Evolutionary conservation across 2,797 vertebrate genomes (phyloP).

Genomic region (Myotis planiceps): DNA sequence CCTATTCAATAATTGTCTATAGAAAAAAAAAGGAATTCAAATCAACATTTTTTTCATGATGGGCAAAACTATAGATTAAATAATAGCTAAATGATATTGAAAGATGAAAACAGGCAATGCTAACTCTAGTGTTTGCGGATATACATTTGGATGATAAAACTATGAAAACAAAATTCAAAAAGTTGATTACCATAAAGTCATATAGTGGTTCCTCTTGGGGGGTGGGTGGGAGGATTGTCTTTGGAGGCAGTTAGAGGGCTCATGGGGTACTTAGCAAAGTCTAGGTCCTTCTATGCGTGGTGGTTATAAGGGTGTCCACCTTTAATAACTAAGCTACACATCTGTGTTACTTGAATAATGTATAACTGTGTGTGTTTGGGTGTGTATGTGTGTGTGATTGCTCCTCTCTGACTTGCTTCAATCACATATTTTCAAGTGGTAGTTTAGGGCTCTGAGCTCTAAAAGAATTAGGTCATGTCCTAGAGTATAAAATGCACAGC

Average conservation of each 20-base stretch:
- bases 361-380: neutral
- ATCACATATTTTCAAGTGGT: neutral
- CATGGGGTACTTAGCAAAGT: neutral
- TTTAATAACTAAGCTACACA: neutral
- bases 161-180: neutral
- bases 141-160: neutral
- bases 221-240: no score
- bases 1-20: neutral
- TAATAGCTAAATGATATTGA: neutral
- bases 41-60: neutral
- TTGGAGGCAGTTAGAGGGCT: neutral
- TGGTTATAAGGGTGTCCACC: neutral
- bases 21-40: slow-evolving; percentile 34
- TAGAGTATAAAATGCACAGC: neutral
- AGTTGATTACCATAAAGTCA: neutral
- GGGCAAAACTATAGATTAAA: neutral
- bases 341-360: neutral
- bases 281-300: neutral
- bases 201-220: neutral
- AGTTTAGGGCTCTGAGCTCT: neutral
- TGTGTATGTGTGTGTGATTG: neutral
- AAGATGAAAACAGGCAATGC: neutral
- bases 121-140: neutral
- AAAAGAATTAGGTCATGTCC: neutral
- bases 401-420: neutral